phyloP scores from a whole-genome alignment of 1,140 invertebrate species.

The Maniola jurtina region DNA sequence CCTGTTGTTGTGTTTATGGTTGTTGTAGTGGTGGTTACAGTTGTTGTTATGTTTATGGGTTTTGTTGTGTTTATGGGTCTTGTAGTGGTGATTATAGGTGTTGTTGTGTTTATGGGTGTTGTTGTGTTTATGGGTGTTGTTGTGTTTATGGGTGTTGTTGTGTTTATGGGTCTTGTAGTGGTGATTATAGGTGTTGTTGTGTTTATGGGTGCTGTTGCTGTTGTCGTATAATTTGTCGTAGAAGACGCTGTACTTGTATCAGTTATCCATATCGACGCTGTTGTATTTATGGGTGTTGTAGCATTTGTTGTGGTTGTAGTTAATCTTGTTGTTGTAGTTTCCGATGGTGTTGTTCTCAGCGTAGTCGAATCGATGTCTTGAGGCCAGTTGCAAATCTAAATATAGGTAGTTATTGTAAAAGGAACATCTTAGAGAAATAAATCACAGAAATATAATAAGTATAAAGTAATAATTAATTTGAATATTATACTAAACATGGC shows the following conservation, averaged over 20 bases:
- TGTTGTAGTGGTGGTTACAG: conserved; percentile 13
- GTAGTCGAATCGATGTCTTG: background rate
- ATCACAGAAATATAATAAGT: background rate
- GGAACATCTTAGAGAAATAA: background rate
- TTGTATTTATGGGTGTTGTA: background rate
- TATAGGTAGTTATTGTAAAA: background rate
- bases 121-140: background rate
- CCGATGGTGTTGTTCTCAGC: background rate
- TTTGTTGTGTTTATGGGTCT: conserved; percentile 17
- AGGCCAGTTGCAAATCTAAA: conserved; percentile 8
- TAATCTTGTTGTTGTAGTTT: background rate
- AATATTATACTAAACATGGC: too few species aligned
- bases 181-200: background rate
- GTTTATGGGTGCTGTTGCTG: too few species aligned
- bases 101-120: conserved; percentile 13
- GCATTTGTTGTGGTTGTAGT: background rate
- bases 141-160: conserved; percentile 6
- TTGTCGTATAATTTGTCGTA: too few species aligned
- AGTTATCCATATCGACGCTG: background rate
- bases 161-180: background rate
- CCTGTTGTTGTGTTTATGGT: conserved; percentile 9
- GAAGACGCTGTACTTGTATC: too few species aligned
- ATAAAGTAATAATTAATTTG: background rate
- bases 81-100: conserved; percentile 21
- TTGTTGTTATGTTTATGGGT: background rate